Conservation (phyloP, 1,140 invertebrate genomes). For the Drosophila kikkawai region DNA sequence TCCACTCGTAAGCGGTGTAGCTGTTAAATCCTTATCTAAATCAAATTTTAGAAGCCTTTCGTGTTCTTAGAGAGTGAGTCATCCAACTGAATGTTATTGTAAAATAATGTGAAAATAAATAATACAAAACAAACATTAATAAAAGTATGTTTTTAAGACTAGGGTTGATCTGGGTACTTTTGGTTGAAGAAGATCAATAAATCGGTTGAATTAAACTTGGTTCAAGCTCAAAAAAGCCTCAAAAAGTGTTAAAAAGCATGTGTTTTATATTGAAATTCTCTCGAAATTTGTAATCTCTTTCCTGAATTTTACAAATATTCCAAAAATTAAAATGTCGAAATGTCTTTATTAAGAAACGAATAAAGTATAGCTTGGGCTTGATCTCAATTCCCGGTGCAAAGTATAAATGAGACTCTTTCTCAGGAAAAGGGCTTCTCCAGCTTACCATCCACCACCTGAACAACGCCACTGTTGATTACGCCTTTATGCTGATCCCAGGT, state of each 20-base stretch:
- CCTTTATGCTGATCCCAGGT: background rate
- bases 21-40: background rate
- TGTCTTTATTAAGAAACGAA: constrained; percentile 9
- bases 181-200: too few species aligned
- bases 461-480: constrained; percentile 44
- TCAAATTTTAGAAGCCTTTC: constrained; percentile 18
- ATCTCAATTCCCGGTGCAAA: background rate
- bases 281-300: too few species aligned
- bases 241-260: too few species aligned
- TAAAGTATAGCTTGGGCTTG: background rate
- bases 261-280: too few species aligned
- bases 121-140: background rate
- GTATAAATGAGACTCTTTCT: background rate
- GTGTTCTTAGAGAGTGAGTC: constrained; percentile 33
- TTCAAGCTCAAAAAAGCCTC: too few species aligned
- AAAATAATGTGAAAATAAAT: constrained; percentile 15
- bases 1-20: constrained; percentile 69
- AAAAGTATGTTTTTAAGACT: too few species aligned
- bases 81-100: constrained; percentile 16
- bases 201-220: too few species aligned
- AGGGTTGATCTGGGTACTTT: background rate
- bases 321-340: too few species aligned
- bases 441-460: constrained; percentile 72
- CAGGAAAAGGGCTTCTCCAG: constrained; percentile 77
- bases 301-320: background rate